Conservation (phyloP, 2,797 vertebrate genomes). For the Gymnodraco acuticeps region DNA sequence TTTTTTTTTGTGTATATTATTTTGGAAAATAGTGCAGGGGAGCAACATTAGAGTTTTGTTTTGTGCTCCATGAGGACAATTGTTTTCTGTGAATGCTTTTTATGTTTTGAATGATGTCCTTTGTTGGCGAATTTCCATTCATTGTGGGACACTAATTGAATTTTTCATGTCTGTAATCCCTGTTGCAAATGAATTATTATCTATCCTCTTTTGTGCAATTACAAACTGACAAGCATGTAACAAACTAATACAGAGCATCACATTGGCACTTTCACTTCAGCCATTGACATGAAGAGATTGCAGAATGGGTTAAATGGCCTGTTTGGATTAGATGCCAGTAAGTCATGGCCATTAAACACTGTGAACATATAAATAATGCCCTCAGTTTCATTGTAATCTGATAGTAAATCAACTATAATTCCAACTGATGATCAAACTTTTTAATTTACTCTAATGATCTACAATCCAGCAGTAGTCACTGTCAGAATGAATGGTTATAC, state of each 20-base stretch:
- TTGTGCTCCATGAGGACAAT: conserved; percentile 29
- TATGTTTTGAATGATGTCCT: conserved; percentile 58
- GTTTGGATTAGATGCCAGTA: conserved; percentile 8
- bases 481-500: background rate
- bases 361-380: background rate
- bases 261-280: conserved; percentile 1
- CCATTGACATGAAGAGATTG: background rate
- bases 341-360: conserved; percentile 3
- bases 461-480: background rate
- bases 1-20: conserved; percentile 27
- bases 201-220: conserved; percentile 16
- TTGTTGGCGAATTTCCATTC: conserved; percentile 44
- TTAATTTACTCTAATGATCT: conserved; percentile 3
- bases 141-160: conserved; percentile 49
- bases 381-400: background rate
- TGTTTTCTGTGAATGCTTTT: conserved; percentile 41
- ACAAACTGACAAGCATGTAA: conserved; percentile 27
- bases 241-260: conserved; percentile 13
- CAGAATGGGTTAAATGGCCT: background rate
- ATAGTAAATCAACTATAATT: background rate
- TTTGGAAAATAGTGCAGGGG: conserved; percentile 16
- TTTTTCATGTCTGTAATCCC: conserved; percentile 31
- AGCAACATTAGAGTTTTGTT: conserved; percentile 31
- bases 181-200: conserved; percentile 25
- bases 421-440: conserved; percentile 4